Evolutionary conservation across 2,797 vertebrate genomes (phyloP), one percentile per base, ranked within the genome.

Genomic region (Microctenopoma stevenorrisi): DNA sequence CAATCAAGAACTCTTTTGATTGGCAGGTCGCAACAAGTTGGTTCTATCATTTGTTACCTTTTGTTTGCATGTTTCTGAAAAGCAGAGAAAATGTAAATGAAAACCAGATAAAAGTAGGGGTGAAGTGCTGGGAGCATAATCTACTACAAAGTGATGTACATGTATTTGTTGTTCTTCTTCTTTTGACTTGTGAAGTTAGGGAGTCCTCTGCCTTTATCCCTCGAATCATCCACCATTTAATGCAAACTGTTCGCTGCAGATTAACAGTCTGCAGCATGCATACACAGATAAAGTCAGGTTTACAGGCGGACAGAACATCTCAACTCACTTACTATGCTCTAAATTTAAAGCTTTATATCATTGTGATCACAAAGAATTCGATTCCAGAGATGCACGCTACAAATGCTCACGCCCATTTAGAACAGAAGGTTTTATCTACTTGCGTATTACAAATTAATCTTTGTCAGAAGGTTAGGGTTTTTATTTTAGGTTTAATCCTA

Each of bases 201-300:
- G 37, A 26, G 11, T 16, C 28, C n/a, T 57, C 64, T 13, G 28
- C 2, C 13, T 26, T 57, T 1, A 1, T 46, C 33, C 51, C 44
- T 63, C 53, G 62, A 33, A 51, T 72, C 61, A 1, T 50, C 16
- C 49, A 38, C 49, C 33, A 12, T 53, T 13, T 0, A 48, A 64
- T 64, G 75, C 71, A 77, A 78, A 81, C 62, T 62, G 82, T 47
- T 78, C 52, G 2, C 7, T 11, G 67, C 7, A 50, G 81, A 88
- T 86, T 88, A 86, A 75, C 62, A 51, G 46, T 46, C 22, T 22
- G 22, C 22, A 73, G 54, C 75, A 72, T 71, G 76, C 42, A 63
- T 80, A n/a, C 33, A 43, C 73, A 76, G 81, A 65, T 69, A 7
- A 49, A 83, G 44, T 50, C 51, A 62, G 37, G 63, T 60, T 69